phyloP scores from a whole-genome alignment of 1,140 invertebrate species.

The Meloidogyne floridensis region DNA sequence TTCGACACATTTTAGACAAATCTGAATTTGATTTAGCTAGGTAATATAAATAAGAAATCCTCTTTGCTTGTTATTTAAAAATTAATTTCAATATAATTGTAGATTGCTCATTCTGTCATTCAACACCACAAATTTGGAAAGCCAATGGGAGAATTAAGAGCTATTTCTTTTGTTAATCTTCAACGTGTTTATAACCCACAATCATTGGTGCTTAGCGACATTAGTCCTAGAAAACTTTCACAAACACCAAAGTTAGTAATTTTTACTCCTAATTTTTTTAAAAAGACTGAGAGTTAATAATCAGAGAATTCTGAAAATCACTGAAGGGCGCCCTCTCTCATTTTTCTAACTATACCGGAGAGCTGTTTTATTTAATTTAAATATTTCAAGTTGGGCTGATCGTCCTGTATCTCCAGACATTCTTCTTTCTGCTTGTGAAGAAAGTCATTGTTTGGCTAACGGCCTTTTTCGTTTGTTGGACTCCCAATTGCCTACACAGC shows the following conservation, averaged over 20 bases:
- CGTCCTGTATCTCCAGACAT: conserved; percentile 60
- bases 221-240: conserved; percentile 63
- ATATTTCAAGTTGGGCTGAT: conserved; percentile 52
- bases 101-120: conserved; percentile 84
- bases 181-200: conserved; percentile 66
- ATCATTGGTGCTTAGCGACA: conserved; percentile 62
- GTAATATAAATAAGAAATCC: too few relatives aligned
- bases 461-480: conserved; percentile 58
- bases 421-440: conserved; percentile 57
- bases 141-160: conserved; percentile 72
- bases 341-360: background rate
- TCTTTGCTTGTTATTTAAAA: too few relatives aligned
- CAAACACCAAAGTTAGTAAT: conserved; percentile 55
- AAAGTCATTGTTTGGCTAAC: conserved; percentile 58
- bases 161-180: conserved; percentile 62
- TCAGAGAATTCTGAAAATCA: too few relatives aligned
- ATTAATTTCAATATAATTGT: background rate
- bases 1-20: too few relatives aligned
- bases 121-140: conserved; percentile 85
- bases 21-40: too few relatives aligned
- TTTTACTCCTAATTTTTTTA: background rate
- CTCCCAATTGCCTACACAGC: conserved; percentile 54
- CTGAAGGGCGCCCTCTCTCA: background rate
- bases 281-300: background rate
- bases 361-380: background rate